Evolutionary conservation across 23 tunicate species (phyloP).

Genomic region (Diplosoma virens): DNA sequence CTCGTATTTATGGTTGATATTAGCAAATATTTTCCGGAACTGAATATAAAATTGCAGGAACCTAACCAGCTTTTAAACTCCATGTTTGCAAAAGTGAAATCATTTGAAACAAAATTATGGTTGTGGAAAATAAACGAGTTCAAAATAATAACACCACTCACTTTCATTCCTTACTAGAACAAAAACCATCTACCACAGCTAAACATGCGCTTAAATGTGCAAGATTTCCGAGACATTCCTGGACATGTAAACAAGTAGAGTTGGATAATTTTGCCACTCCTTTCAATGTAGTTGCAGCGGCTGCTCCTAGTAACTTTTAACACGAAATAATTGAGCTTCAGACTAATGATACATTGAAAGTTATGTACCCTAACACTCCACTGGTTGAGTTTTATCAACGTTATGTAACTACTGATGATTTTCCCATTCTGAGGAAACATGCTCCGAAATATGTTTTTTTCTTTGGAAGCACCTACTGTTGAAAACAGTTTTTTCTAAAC

Average conservation of each 20-base stretch:
- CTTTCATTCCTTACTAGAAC: constrained; percentile 62
- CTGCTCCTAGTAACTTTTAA: constrained; percentile 38
- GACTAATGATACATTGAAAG: constrained; percentile 32
- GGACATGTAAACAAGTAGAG: constrained; percentile 66
- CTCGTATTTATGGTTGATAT: constrained; percentile 65
- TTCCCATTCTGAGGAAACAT: constrained; percentile 58
- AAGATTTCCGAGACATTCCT: constrained; percentile 42
- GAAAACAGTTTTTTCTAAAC: constrained; percentile 36
- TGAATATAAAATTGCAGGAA: constrained; percentile 47
- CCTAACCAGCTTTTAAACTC: constrained; percentile 54
- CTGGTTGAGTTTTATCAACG: constrained; percentile 56
- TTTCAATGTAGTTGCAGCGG: constrained; percentile 48
- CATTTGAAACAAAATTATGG: constrained; percentile 44
- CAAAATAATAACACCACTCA: constrained; percentile 56
- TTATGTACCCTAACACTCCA: constrained; percentile 36
- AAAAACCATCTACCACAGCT: constrained; percentile 57
- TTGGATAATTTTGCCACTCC: constrained; percentile 54
- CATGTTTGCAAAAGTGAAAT: constrained; percentile 51
- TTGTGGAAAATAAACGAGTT: constrained; percentile 53
- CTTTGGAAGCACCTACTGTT: constrained; percentile 48
- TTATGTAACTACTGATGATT: constrained; percentile 54
- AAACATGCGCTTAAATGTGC: constrained; percentile 56
- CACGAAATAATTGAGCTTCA: constrained; percentile 35
- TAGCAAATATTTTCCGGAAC: constrained; percentile 40
- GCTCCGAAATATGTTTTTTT: constrained; percentile 44